Base-by-base conservation (phyloP, 2,797 vertebrate species). In the Amniataba percoides region DNA sequence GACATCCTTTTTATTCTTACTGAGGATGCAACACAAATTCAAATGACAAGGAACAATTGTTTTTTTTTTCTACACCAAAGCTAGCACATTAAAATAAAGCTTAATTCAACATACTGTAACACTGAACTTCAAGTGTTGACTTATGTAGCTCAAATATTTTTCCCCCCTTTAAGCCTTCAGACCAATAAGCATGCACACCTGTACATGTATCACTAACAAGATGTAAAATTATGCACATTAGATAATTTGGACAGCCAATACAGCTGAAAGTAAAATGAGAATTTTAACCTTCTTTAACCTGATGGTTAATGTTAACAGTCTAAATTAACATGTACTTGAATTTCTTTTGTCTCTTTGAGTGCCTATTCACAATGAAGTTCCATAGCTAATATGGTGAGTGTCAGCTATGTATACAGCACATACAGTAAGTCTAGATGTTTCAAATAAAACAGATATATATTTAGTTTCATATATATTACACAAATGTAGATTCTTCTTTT, bases 401-500 rank as follows among this genome's bases (percentile, higher is more conserved):
- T 84, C 84, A 89, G 82, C 93, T 93, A 92, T 90, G 88, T 90
- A 88, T 86, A 93, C 89, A 87, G 86, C 85, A 92, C 90, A 84
- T 78, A 92, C 81, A 89, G 63, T 58, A 81, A 80, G 49, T 86
- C 77, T 84, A 85, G 59, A 86, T 83, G 71, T 81, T 79, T 85
- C 48, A 87, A 92, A 86, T 74, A 81, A 93, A 89, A 90, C 81
- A 83, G 65, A 89, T 87, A 86, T 86, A 87, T 88, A 89, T 89
- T 53, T 85, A 80, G 76, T 84, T 75, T 88, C 61, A 82, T 89
- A 84, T 86, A 86, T 90, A 84, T 83, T 93, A 93, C 93, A 95
- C 92, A 95, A 93, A 95, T 94, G 94, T 92, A 94, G 90, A 93
- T 89, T 92, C 84, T 90, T 77, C 21, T 82, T 81, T 89, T 90